phyloP scores from a whole-genome alignment of 2,797 vertebrate genomes.

The Cuniculus paca region DNA sequence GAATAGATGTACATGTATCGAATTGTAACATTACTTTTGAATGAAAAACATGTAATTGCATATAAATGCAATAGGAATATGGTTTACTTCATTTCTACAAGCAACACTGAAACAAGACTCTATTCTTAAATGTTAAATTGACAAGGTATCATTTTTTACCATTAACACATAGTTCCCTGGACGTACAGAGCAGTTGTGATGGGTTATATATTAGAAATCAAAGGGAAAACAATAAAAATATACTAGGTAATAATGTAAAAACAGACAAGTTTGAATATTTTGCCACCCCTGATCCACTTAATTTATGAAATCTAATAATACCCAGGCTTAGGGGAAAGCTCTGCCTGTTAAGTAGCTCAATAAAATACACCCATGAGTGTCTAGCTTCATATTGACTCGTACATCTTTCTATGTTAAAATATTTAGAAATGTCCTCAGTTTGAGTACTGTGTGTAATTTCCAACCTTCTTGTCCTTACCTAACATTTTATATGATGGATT shows the following conservation, averaged over 20 bases:
- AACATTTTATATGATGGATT: conserved; percentile 53
- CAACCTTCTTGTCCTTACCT: conserved; percentile 10
- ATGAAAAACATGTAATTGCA: background rate
- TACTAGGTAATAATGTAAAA: background rate
- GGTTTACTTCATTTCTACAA: conserved; percentile 21
- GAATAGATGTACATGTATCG: background rate
- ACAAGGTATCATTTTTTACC: background rate
- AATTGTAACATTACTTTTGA: conserved; percentile 50
- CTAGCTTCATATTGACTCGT: conserved; percentile 25
- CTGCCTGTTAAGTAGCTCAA: conserved; percentile 26
- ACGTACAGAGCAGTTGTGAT: background rate
- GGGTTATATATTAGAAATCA: conserved; percentile 13
- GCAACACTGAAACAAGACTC: background rate
- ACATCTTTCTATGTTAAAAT: conserved; percentile 53
- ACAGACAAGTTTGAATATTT: background rate
- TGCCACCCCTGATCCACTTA: background rate
- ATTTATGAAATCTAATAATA: conserved; percentile 70
- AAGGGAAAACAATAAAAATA: background rate
- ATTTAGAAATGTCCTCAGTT: conserved; percentile 67
- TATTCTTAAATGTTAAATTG: background rate
- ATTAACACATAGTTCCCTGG: background rate
- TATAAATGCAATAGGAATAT: background rate
- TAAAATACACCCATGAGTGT: conserved; percentile 4
- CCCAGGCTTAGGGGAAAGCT: background rate
- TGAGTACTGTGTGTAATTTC: conserved; percentile 53